Percentiles rank a stretch among this genome's conserved stretches.
These are phyloP conservation scores for Nannobrachium achirus DNA, from an alignment of 2,113 vertebrate genomes.

Conservation along the genomic window DNA sequence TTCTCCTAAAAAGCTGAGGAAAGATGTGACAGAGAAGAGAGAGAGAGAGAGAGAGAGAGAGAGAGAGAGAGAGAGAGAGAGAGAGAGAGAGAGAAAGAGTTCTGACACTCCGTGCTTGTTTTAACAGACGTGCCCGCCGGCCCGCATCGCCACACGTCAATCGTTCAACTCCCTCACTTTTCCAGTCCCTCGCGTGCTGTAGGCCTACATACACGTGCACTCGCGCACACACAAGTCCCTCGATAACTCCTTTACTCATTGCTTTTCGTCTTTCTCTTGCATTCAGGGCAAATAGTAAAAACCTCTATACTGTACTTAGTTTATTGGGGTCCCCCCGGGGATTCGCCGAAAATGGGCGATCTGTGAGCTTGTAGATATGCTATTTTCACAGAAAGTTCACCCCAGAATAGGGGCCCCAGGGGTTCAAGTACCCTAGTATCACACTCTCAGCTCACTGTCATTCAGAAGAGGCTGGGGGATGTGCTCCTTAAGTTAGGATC, in stretches of 20 bases:
- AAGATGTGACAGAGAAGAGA: neutral
- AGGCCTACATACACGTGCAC: neutral
- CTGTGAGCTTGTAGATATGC: no score
- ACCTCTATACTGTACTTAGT: no score
- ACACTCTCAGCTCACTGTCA: slow-evolving; percentile 33
- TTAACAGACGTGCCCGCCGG: slow-evolving; percentile 23
- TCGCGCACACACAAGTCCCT: slow-evolving; percentile 1
- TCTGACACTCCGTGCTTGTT: slow-evolving; percentile 10
- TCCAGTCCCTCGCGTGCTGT: neutral
- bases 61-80: neutral
- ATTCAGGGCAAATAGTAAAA: no score
- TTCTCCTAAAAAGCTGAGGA: neutral
- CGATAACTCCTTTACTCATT: neutral
- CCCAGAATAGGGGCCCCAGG: no score
- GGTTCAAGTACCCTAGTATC: neutral
- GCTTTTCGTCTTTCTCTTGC: no score
- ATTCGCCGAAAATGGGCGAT: no score
- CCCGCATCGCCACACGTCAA: neutral
- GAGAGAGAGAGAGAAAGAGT: neutral
- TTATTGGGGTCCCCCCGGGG: no score
- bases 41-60: neutral
- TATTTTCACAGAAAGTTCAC: no score
- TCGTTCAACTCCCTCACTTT: neutral
- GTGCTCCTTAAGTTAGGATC: slow-evolving; percentile 9
- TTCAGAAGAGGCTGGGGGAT: slow-evolving; percentile 21